A percentile compares a stretch with the other conserved stretches of the same genome.
These are phyloP conservation scores for Danaus melanippus DNA, from an alignment of 1,140 invertebrate species.

Conservation along the genomic window DNA sequence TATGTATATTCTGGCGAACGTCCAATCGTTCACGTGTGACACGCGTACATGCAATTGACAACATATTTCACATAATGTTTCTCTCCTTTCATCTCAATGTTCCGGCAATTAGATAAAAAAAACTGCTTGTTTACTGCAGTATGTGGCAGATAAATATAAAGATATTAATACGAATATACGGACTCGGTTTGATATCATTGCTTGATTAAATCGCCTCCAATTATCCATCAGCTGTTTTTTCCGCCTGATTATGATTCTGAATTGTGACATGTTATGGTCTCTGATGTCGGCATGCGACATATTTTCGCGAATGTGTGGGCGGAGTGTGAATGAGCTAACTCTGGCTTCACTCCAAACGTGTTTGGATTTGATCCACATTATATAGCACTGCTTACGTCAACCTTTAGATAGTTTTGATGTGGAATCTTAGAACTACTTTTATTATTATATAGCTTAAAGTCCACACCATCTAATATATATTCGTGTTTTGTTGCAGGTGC, in stretches of 20 bases:
- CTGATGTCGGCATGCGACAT: constrained; percentile 20
- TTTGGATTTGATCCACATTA: constrained; percentile 22
- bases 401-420: constrained; percentile 27
- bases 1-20: constrained; percentile 25
- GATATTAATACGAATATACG: too few species aligned
- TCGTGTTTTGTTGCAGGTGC: constrained; percentile 54
- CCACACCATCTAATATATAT: background rate
- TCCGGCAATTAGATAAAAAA: constrained; percentile 29
- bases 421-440: constrained; percentile 16
- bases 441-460: constrained; percentile 3
- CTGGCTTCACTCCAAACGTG: constrained; percentile 59
- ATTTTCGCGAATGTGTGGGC: constrained; percentile 46
- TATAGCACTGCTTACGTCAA: constrained; percentile 37
- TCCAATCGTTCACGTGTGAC: constrained; percentile 49
- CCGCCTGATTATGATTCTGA: too few species aligned
- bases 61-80: constrained; percentile 19
- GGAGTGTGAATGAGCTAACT: constrained; percentile 61
- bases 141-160: too few species aligned
- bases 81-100: constrained; percentile 36
- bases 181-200: too few species aligned
- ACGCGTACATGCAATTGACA: constrained; percentile 24
- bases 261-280: constrained; percentile 11
- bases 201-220: too few species aligned
- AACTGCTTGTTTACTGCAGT: too few species aligned
- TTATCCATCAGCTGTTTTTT: too few species aligned